Percentiles rank a stretch among this genome's conserved stretches.
phyloP scores from a whole-genome alignment of 2,888 invertebrate species.

The Amiota mariae region DNA sequence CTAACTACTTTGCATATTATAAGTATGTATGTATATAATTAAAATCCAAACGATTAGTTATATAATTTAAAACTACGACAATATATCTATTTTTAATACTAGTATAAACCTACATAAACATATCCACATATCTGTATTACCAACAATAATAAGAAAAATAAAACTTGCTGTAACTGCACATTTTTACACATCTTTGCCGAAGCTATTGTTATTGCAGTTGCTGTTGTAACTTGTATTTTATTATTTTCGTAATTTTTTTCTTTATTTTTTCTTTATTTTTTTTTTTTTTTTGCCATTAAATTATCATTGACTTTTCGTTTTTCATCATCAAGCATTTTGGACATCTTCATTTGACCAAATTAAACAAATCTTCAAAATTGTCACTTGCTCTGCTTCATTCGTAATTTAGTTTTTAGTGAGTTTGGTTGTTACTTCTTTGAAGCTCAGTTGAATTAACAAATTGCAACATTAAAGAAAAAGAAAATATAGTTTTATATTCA shows the following conservation, averaged over 20 bases:
- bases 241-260: conserved; percentile 11
- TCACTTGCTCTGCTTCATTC: conserved; percentile 10
- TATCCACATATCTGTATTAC: background rate
- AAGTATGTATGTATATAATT: no score
- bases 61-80: no score
- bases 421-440: conserved; percentile 1
- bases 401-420: background rate
- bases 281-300: no score
- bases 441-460: background rate
- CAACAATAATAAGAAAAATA: conserved; percentile 18
- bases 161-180: conserved; percentile 63
- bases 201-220: conserved; percentile 25
- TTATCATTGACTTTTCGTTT: conserved; percentile 13
- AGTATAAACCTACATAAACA: no score
- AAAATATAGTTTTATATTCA: background rate
- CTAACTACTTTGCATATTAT: no score
- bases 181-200: conserved; percentile 56
- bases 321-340: background rate
- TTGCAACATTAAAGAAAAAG: background rate
- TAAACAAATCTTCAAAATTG: background rate
- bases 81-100: no score
- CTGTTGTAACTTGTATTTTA: background rate
- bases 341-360: no score
- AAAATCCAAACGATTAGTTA: no score
- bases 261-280: no score